Evolutionary conservation across 2,797 vertebrate species (phyloP), one percentile per base, ranked within the genome.

Genomic region (Cynopterus sphinx): DNA sequence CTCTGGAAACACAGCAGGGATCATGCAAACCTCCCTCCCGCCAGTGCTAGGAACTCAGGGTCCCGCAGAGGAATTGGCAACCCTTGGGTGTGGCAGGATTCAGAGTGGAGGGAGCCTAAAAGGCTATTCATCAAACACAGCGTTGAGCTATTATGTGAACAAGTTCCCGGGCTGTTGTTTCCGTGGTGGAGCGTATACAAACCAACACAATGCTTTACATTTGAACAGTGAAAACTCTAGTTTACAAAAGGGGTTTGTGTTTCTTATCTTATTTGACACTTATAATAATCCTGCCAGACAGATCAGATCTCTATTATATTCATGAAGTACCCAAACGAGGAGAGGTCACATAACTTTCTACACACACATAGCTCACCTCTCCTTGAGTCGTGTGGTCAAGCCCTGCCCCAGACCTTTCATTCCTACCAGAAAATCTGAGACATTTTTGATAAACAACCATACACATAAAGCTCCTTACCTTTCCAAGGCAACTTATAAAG

Each of bases 231-330:
- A 88, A 92, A 87, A 57, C n/a, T 49, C 59, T 49, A 10, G 55
- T 75, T 70, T 73, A 51, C 22, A 16, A n/a, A 74, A 77, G 13
- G 28, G 9, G 43, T 8, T 61, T 5, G 0, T 24, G 24, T 26
- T 71, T 79, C 67, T 89, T 79, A 57, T 31, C 41, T 92, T 65
- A 68, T 59, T 95, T 84, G 31, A 84, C 19, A 36, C 22, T 79
- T 83, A 15, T 0, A 43, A 28, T 10, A 90, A 77, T 68, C 39
- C 33, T 63, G 24, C 49, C 24, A 36, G 55, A 43, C 21, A 87
- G 43, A 59, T 79, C 21, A 16, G 67, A 63, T 68, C 84, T 83
- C 71, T 77, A 39, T 15, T 53, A 39, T 15, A 39, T 28, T n/a
- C 55, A 26, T 4, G 17, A 59, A 90, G 82, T 24, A 28, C 33